Base-by-base conservation (phyloP, 2,888 invertebrate genomes). In the Yponomeuta evonymella region DNA sequence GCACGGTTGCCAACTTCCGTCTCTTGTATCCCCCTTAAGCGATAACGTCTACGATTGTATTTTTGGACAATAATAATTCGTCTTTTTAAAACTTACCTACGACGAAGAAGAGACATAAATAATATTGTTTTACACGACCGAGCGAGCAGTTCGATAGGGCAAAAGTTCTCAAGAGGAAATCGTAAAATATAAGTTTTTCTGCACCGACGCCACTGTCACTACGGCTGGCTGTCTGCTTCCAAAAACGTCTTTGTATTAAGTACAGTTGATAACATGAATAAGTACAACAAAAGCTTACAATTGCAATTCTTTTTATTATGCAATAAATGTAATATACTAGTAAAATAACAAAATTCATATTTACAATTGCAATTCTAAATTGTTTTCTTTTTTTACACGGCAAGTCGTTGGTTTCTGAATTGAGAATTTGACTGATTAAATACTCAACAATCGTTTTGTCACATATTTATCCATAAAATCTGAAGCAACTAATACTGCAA, bases 171-270 rank as follows among this genome's bases (percentile, higher is more conserved):
- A 75, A 87, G 84, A 84, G 91, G 91, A 92, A 90, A 90, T 89
- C 89, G 89, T 90, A 88, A 70, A 90, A 89, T 58, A 89, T 86
- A 90, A 89, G 84, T 89, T 91, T 88, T 85, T 88, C 81, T 86
- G 79, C 84, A 75, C 75, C 85, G 84, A 82, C 83, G 79, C 76
- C 78, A 75, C 76, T 75, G 75, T 43, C 58, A 23, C 65, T 70
- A 69, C 73, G 75, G 73, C 73, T 77, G 75, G 74, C 73, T 77
- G 75, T 78, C 73, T 77, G 76, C 74, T 73, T 74, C n/a, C n/a
- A 12, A 4, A 67, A 43, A 11, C 36, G 30, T 33, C 43, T 43
- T 43, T 43, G 43, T 43, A 43, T 43, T 43, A 5, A 43, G 43
- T 43, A 43, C 43, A 43, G 43, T 43, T 6, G 9, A 43, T 43